These are phyloP conservation scores for Exephanes ischioxanthus DNA, from an alignment of 2,888 invertebrate genomes.

Conservation along the genomic window DNA sequence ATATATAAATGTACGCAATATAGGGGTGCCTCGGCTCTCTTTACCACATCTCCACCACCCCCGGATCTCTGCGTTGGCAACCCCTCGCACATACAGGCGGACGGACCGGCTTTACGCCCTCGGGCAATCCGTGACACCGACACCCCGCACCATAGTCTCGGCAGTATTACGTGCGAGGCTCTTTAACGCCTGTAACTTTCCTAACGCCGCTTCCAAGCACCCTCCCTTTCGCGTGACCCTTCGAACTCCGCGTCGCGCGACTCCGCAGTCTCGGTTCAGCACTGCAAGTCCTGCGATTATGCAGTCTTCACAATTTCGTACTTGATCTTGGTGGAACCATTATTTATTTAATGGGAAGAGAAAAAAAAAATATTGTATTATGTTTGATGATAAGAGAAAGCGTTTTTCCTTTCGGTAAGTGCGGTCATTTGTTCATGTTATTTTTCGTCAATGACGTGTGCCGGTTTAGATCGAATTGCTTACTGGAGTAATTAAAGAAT, in stretches of 20 bases:
- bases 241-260: constrained; percentile 42
- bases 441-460: too few species aligned
- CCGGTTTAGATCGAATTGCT: too few species aligned
- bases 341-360: background rate
- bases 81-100: constrained; percentile 31
- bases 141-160: constrained; percentile 37
- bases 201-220: constrained; percentile 60
- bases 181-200: constrained; percentile 73
- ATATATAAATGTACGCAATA: constrained; percentile 46
- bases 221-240: constrained; percentile 35
- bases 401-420: too few species aligned
- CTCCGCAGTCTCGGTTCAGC: constrained; percentile 38
- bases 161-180: constrained; percentile 64
- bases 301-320: background rate
- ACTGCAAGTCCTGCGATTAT: constrained; percentile 38
- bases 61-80: constrained; percentile 27
- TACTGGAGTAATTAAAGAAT: too few species aligned
- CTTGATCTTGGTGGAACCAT: background rate
- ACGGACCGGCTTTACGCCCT: constrained; percentile 38
- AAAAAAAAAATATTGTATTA: background rate
- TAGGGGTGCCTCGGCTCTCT: constrained; percentile 34
- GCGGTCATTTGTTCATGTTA: too few species aligned
- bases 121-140: constrained; percentile 54
- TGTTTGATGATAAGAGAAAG: too few species aligned
- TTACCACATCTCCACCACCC: constrained; percentile 27